Conservation (phyloP, 2,113 vertebrate genomes). For the Crotalus helleri region DNA sequence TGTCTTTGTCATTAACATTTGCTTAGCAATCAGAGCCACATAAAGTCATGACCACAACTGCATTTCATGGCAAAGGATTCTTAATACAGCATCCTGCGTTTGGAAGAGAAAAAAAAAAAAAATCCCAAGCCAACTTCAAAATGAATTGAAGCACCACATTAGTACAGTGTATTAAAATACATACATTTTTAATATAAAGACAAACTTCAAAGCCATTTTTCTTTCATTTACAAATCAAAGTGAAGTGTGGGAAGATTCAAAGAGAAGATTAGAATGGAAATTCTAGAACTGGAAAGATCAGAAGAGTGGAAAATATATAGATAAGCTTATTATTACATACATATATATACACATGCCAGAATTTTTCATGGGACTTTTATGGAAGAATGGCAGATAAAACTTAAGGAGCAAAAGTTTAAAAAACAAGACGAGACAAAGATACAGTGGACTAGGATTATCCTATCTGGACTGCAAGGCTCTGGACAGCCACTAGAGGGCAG, state of each 20-base stretch:
- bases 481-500: not conserved
- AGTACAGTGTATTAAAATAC: constrained; percentile 61
- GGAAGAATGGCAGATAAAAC: constrained; percentile 45
- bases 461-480: not conserved
- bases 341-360: constrained; percentile 64
- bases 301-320: constrained; percentile 60
- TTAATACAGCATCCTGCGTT: too few relatives aligned
- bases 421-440: constrained; percentile 20
- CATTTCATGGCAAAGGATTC: not conserved
- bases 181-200: constrained; percentile 64
- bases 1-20: not conserved
- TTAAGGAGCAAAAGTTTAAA: constrained; percentile 1
- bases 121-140: not conserved
- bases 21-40: not conserved
- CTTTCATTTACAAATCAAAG: constrained; percentile 60
- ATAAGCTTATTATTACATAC: constrained; percentile 53
- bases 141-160: constrained; percentile 40
- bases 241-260: constrained; percentile 47
- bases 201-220: constrained; percentile 60
- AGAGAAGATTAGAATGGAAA: constrained; percentile 28
- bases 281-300: constrained; percentile 57
- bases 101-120: not conserved
- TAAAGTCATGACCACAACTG: not conserved
- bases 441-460: constrained; percentile 37
- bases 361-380: constrained; percentile 49